Evolutionary conservation across 2,888 invertebrate species (phyloP).

Genomic region (Coenonympha glycerion): DNA sequence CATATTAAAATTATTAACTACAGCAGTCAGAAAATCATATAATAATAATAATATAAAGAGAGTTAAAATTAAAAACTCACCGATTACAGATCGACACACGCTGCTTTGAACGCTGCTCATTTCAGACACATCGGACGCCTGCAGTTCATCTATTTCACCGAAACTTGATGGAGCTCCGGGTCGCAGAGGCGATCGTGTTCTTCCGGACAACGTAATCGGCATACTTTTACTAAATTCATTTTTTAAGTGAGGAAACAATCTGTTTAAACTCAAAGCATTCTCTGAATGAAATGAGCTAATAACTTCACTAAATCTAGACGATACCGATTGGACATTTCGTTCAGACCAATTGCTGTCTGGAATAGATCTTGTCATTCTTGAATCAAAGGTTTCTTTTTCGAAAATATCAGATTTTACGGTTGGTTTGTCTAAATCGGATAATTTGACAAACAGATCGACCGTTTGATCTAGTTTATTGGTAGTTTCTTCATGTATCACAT

Average conservation of each 20-base stretch:
- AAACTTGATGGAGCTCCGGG: constrained; percentile 41
- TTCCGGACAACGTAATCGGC: constrained; percentile 57
- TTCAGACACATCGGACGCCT: constrained; percentile 71
- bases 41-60: too few relatives aligned
- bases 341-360: constrained; percentile 82
- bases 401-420: constrained; percentile 57
- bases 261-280: constrained; percentile 75
- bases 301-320: constrained; percentile 79
- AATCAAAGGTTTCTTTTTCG: constrained; percentile 44
- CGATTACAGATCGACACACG: constrained; percentile 73
- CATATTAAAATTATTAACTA: too few relatives aligned
- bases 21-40: background rate
- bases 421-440: constrained; percentile 85
- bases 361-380: constrained; percentile 81
- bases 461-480: constrained; percentile 26
- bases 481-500: constrained; percentile 37
- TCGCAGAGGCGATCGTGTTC: constrained; percentile 47
- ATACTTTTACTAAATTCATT: constrained; percentile 66
- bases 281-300: constrained; percentile 76
- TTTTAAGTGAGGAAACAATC: constrained; percentile 78
- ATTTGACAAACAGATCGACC: constrained; percentile 78
- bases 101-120: constrained; percentile 76
- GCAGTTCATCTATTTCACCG: constrained; percentile 65
- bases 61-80: constrained; percentile 41
- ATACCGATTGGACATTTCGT: constrained; percentile 53